A percentile compares a stretch with the other conserved stretches of the same genome.
These are phyloP conservation scores for Hydrotaea cyrtoneurina DNA, from an alignment of 2,888 invertebrate genomes.

Conservation along the genomic window DNA sequence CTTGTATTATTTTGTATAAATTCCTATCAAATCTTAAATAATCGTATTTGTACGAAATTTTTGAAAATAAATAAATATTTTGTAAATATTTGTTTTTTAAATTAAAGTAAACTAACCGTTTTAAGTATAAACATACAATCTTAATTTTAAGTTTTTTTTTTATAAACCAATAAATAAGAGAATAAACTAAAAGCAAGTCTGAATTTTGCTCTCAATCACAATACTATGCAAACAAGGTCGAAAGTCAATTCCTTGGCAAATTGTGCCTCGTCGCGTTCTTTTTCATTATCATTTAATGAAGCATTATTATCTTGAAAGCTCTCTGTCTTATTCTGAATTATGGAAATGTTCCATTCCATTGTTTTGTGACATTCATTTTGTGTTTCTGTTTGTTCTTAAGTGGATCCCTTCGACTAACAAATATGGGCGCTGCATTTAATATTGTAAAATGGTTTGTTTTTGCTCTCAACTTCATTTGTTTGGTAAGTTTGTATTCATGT, in stretches of 20 bases:
- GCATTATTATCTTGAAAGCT: constrained; percentile 9
- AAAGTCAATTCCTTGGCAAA: not conserved
- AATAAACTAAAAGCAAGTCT: constrained; percentile 8
- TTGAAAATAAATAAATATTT: not conserved
- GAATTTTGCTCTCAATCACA: not conserved
- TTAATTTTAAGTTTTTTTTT: constrained; percentile 18
- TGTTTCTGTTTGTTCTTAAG: not conserved
- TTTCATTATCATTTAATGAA: not conserved
- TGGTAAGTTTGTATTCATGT: constrained; percentile 71
- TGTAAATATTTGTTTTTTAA: constrained; percentile 13
- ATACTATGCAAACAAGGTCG: constrained; percentile 10
- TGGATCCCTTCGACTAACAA: constrained; percentile 36
- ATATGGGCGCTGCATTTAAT: constrained; percentile 74
- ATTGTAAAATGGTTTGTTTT: constrained; percentile 75
- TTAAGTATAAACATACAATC: constrained; percentile 12
- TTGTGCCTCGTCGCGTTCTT: constrained; percentile 1
- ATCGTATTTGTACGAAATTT: not conserved
- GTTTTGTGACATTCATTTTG: not conserved
- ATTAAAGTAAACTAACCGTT: not conserved
- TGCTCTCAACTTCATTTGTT: constrained; percentile 73
- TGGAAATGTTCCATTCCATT: not conserved
- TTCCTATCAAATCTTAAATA: constrained; percentile 10
- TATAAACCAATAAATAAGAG: constrained; percentile 24
- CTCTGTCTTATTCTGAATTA: not conserved
- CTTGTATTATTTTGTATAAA: not conserved